Evolutionary conservation across 2,888 invertebrate genomes (phyloP).

Genomic region (Meghimatium bilineatum): DNA sequence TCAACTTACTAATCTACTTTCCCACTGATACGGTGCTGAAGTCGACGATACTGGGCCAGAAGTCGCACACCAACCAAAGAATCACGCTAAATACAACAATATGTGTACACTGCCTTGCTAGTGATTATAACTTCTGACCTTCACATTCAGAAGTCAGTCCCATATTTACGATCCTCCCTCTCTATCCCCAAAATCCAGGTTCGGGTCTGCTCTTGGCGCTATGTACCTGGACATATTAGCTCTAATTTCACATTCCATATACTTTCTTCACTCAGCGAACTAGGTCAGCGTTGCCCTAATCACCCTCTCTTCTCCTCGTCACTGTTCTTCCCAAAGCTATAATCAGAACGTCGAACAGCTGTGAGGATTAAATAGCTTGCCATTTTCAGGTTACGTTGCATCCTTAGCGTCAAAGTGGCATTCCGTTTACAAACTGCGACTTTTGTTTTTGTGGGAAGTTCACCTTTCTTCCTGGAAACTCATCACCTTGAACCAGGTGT

Average conservation of each 20-base stretch:
- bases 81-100: no score
- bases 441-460: constrained; percentile 6
- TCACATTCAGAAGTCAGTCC: no score
- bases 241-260: not conserved
- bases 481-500: not conserved
- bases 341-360: constrained; percentile 15
- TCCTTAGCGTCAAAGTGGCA: not conserved
- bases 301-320: not conserved
- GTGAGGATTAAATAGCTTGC: not conserved
- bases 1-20: no score
- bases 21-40: no score
- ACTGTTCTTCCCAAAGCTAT: not conserved
- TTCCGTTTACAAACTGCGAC: not conserved
- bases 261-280: not conserved
- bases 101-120: no score
- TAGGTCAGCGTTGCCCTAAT: constrained; percentile 7
- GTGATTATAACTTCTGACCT: no score
- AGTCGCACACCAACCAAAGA: no score
- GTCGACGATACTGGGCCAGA: no score
- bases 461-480: not conserved
- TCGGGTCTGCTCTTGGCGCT: not conserved
- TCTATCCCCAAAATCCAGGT: not conserved
- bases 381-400: not conserved
- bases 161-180: no score
- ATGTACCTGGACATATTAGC: not conserved